Conservation (phyloP, 2,797 vertebrate species). For the Taenioides sp. region DNA sequence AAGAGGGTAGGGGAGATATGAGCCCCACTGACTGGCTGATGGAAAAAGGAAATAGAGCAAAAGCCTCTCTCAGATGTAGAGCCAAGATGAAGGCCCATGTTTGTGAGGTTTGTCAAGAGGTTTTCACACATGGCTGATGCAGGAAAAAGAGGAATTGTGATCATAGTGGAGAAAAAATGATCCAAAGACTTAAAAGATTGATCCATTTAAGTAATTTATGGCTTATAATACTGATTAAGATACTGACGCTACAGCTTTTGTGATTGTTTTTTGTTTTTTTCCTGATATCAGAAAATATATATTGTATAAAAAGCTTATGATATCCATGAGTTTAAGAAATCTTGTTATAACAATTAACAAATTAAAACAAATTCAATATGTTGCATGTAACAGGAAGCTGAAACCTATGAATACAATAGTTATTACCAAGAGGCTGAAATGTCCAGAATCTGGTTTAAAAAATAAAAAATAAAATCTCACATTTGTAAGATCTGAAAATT, state of each 20-base stretch:
- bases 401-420: neutral
- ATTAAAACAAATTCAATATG: too few relatives aligned
- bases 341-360: too few relatives aligned
- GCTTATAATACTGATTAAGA: neutral
- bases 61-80: conserved; percentile 66
- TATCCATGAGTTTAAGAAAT: neutral
- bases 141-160: conserved; percentile 13
- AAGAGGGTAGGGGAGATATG: conserved; percentile 67
- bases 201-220: neutral
- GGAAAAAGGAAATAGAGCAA: conserved; percentile 73
- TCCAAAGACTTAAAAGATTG: neutral
- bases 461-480: too few relatives aligned
- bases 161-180: conserved; percentile 6
- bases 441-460: neutral
- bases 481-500: neutral
- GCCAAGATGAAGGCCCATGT: conserved; percentile 45
- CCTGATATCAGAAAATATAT: neutral
- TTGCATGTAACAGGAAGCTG: too few relatives aligned
- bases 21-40: conserved; percentile 58
- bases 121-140: conserved; percentile 26
- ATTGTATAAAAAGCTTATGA: neutral
- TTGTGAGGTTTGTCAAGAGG: conserved; percentile 49
- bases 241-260: neutral
- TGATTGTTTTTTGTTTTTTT: neutral
- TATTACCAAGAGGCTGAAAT: neutral